phyloP scores from a whole-genome alignment of 2,113 vertebrate genomes.

The Phylloscopus trochiloides region DNA sequence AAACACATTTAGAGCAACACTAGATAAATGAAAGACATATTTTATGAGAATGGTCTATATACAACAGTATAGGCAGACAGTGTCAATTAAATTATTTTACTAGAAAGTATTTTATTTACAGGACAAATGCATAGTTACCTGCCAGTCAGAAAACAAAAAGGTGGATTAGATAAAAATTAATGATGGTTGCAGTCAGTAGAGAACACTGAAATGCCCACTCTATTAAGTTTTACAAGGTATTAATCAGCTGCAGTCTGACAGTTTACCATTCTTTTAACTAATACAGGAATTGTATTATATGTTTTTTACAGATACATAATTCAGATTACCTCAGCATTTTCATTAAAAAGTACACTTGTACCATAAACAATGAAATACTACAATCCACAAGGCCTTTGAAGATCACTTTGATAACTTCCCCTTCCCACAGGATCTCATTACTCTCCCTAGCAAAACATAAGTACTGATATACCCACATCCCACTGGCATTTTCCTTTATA shows the following conservation, averaged over 20 bases:
- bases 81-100: background rate
- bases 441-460: slow-evolving; percentile 23
- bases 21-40: background rate
- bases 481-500: slow-evolving; percentile 32
- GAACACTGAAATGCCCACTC: background rate
- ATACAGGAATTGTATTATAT: background rate
- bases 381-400: slow-evolving; percentile 48
- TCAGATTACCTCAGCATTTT: background rate
- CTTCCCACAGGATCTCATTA: slow-evolving; percentile 72
- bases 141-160: background rate
- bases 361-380: slow-evolving; percentile 45
- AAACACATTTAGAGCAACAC: background rate
- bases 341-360: background rate
- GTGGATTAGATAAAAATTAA: background rate
- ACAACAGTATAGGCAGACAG: background rate
- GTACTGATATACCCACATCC: background rate
- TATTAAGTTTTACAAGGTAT: background rate
- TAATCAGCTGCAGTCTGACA: background rate
- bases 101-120: background rate
- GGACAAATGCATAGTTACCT: background rate
- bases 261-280: background rate
- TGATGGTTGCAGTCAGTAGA: background rate
- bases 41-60: background rate
- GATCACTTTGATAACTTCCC: slow-evolving; percentile 42
- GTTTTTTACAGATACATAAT: background rate